Evolutionary conservation across 2,888 invertebrate species (phyloP), one percentile per base, ranked within the genome.

Genomic region (Patella caerulea): DNA sequence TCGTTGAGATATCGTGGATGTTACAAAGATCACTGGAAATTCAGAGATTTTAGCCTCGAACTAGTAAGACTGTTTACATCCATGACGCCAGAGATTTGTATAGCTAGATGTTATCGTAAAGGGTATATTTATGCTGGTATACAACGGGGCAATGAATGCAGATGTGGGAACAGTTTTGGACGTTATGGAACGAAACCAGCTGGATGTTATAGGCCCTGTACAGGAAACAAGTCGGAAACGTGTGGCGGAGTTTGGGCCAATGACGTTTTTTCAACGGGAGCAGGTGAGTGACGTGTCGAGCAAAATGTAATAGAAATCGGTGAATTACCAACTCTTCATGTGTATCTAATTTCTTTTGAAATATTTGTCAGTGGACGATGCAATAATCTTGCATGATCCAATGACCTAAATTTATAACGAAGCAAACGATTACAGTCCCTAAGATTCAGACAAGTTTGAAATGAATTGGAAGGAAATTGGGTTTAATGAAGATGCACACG

Each of bases 121-220:
- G 98, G 98, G 78, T 98, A 95, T 93, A 94, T 95, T 17, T 98
- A 95, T 93, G 97, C 98, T 53, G 92, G 92, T 79, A 77, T 86
- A n/a, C 88, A 90, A 81, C 87, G 85, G 77, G 96, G 96, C 72
- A 94, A 94, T 45, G 98, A 98, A 93, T 99, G 98, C 92, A 98
- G 98, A 92, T 99, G 98, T 93, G 98, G 98, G 75, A 95, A 95
- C 86, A 69, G 70, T 19, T 85, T 81, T 82, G 86, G 86, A 52
- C 80, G 77, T 75, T 77, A 84, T 78, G 84, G 86, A 69, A 52
- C n/a, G 14, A 54, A 59, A 9, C 52, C 59, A 12, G 17, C 53
- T 15, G 65, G 19, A 3, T 77, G 76, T 54, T 53, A 53, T 15
- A 77, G 45, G 24, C 2, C 59, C 5, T 77, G 76, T 29, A 24